Percentiles rank a stretch among this genome's conserved stretches.
These are phyloP conservation scores for Drosophila melanica DNA, from an alignment of 1,140 invertebrate genomes.

Conservation along the genomic window DNA sequence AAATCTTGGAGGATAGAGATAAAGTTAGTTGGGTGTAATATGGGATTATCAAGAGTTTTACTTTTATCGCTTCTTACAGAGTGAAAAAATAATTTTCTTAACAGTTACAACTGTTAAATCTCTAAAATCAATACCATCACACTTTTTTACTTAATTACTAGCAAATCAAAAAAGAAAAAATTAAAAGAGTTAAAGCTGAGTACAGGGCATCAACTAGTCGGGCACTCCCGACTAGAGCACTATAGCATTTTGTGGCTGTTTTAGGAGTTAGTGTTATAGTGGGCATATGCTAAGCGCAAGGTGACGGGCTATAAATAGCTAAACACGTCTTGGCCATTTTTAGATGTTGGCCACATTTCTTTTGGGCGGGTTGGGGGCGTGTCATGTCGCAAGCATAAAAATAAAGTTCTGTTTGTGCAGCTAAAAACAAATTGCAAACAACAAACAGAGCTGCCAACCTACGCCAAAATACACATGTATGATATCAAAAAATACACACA, in stretches of 20 bases:
- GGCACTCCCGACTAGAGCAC: no score
- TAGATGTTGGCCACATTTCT: slow-evolving; percentile 32
- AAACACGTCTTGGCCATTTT: slow-evolving; percentile 68
- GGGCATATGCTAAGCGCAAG: slow-evolving; percentile 44
- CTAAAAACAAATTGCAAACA: slow-evolving; percentile 81
- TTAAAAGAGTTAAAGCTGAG: no score
- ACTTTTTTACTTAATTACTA: no score
- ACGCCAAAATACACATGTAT: slow-evolving; percentile 42
- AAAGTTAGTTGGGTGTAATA: no score
- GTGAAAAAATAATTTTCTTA: no score
- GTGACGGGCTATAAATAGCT: slow-evolving; percentile 65
- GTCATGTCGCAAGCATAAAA: slow-evolving; percentile 57
- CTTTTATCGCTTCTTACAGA: no score
- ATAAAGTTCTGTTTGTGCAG: slow-evolving; percentile 72
- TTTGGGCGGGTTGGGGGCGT: slow-evolving; percentile 14
- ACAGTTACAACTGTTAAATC: no score
- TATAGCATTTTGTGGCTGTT: slow-evolving; percentile 18
- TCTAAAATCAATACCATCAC: no score
- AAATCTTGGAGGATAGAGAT: no score
- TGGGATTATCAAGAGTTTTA: no score
- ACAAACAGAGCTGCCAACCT: slow-evolving; percentile 58
- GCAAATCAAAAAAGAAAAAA: no score
- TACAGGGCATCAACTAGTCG: no score
- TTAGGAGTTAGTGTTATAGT: slow-evolving; percentile 35
- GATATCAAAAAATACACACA: slow-evolving; percentile 8